Conservation (phyloP, 2,113 vertebrate species). For the Donacobius atricapilla region DNA sequence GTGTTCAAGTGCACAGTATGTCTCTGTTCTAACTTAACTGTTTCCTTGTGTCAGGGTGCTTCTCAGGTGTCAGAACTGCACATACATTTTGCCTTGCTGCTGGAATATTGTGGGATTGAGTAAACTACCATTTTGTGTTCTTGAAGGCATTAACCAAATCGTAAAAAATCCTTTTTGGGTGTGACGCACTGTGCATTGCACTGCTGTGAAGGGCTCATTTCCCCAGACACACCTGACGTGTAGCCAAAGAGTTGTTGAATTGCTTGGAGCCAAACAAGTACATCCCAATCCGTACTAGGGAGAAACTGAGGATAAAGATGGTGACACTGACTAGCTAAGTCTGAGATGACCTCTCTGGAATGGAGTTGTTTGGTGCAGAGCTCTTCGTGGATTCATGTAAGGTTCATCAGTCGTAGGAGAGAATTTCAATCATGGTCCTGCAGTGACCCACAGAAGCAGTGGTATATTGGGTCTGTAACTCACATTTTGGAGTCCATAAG, state of each 20-base stretch:
- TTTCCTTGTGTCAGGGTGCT: not conserved
- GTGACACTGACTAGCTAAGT: not conserved
- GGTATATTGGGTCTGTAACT: not conserved
- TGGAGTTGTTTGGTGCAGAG: not conserved
- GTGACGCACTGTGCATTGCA: not conserved
- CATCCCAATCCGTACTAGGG: not conserved
- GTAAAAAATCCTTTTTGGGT: not conserved
- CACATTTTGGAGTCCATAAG: not conserved
- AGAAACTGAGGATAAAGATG: not conserved
- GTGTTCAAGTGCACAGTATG: not conserved
- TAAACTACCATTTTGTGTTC: not conserved
- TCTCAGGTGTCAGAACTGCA: not conserved
- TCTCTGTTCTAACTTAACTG: not conserved
- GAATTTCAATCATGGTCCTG: not conserved
- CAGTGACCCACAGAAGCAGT: not conserved
- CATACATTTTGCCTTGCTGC: not conserved
- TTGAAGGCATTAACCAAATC: not conserved
- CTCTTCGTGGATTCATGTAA: not conserved
- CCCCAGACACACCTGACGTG: fast-evolving
- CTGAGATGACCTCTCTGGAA: not conserved
- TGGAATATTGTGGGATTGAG: not conserved
- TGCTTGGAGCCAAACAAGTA: not conserved
- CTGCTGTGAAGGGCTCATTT: not conserved
- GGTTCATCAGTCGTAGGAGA: not conserved
- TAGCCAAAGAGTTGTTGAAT: not conserved